Evolutionary conservation across 2,797 vertebrate species (phyloP), one percentile per base, ranked within the genome.

Genomic region (Loris lydekkerianus): DNA sequence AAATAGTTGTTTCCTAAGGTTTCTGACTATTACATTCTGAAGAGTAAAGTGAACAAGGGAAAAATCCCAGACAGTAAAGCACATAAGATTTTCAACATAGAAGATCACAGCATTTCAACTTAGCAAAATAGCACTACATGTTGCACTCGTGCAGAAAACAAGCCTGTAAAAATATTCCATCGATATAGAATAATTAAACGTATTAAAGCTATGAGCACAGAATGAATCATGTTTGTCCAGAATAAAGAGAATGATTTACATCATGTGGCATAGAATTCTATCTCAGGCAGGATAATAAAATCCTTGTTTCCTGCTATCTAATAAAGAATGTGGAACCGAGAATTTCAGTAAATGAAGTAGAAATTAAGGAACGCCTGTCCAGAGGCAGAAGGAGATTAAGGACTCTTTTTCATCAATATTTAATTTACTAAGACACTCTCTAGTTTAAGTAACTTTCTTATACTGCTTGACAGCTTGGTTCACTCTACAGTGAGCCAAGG

Each of bases 401-500:
- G 58, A 8, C 29, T 88, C 31, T 40, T 94, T 97, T 97, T 97
- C 94, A 97, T 97, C 92, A 96, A 93, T 98, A 98, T 97, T 98
- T 98, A 97, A 96, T 98, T 98, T 98, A 96, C 92, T 81, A 95
- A 91, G 93, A 92, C 89, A 84, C 94, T 97, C 92, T 97, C 96
- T 76, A 97, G 94, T 97, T 98, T 97, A 96, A 98, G 96, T 95
- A 85, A 98, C 94, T 96, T 97, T 88, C 81, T 94, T 86, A 76
- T 15, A n/a, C 43, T n/a, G 46, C 96, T 96, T 98, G 97, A 97
- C 97, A 97, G 94, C 86, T 98, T 97, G 91, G 93, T 95, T 98
- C 95, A 93, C 85, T 96, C 91, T 82, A 21, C 21, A 86, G 83
- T 95, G 85, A 96, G 17, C 82, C 96, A 83, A 95, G 78, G 67